A percentile compares a stretch with the other conserved stretches of the same genome.
phyloP scores from a whole-genome alignment of 2,797 vertebrate genomes.

The Euphonia xanthogaster region DNA sequence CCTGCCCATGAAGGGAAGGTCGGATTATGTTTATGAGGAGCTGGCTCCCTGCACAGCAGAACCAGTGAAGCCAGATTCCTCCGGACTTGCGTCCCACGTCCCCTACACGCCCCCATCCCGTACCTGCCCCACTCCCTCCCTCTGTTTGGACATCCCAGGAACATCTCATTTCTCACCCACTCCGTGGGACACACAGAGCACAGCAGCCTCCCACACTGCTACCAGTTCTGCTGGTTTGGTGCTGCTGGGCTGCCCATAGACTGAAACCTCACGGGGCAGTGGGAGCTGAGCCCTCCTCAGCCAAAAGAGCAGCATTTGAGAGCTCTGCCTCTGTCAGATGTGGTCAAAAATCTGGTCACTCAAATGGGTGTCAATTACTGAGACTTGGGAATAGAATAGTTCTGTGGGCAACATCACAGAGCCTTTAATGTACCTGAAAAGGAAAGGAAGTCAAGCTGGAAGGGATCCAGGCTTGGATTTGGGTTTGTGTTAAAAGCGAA shows the following conservation, averaged over 20 bases:
- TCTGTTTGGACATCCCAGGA: neutral
- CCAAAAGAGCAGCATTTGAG: neutral
- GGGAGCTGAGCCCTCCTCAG: neutral
- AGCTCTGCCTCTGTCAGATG: neutral
- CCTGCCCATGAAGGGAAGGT: neutral
- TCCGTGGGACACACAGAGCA: neutral
- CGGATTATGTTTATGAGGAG: neutral
- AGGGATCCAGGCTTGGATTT: neutral
- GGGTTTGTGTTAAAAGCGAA: neutral
- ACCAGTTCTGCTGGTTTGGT: constrained; percentile 9
- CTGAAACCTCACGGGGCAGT: accelerated
- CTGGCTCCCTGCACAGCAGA: neutral
- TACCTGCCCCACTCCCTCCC: neutral
- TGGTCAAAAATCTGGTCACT: neutral
- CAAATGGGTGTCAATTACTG: neutral
- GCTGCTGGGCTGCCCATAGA: neutral
- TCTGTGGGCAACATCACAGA: neutral
- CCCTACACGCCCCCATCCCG: neutral
- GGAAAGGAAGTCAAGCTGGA: neutral
- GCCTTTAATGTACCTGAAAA: neutral
- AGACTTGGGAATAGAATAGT: neutral
- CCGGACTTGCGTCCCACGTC: neutral
- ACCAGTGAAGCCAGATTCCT: constrained; percentile 23
- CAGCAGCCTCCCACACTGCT: neutral
- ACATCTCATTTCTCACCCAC: neutral